Evolutionary conservation across 2,888 invertebrate genomes (phyloP).

Genomic region (Smittia sp.): DNA sequence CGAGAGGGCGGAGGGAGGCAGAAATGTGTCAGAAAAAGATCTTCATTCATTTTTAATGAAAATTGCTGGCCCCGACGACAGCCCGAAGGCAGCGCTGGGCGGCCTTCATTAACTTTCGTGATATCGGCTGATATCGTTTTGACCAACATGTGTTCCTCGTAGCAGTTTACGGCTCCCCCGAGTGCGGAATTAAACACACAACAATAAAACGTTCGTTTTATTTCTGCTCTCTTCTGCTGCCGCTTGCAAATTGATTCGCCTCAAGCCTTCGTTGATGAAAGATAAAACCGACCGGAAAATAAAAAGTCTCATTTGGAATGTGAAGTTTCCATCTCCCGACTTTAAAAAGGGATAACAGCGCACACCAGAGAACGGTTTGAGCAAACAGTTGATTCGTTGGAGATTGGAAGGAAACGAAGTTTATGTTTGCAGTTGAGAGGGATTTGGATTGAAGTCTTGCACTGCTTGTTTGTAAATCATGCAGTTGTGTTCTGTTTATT

Average conservation of each 20-base stretch:
- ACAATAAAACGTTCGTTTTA: slow-evolving; percentile 10
- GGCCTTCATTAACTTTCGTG: slow-evolving; percentile 31
- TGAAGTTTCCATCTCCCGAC: background rate
- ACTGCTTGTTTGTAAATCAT: too few species aligned
- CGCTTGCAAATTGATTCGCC: slow-evolving; percentile 37
- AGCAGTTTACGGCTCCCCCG: slow-evolving; percentile 24
- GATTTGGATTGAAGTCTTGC: too few species aligned
- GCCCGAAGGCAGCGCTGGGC: background rate
- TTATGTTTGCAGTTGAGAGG: background rate
- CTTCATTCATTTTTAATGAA: slow-evolving; percentile 39
- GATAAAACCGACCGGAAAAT: background rate
- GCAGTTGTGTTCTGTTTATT: too few species aligned
- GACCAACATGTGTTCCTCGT: slow-evolving; percentile 25
- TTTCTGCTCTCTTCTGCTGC: background rate
- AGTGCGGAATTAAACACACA: slow-evolving; percentile 7
- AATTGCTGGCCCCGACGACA: background rate
- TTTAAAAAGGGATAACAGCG: background rate
- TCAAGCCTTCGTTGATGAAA: slow-evolving; percentile 13
- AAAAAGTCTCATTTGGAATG: slow-evolving; percentile 2
- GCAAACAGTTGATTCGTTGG: background rate
- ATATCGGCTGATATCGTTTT: background rate
- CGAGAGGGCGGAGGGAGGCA: background rate
- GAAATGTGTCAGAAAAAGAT: background rate
- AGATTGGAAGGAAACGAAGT: background rate
- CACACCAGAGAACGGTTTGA: background rate